Base-by-base conservation (phyloP, 2,888 invertebrate genomes). In the Portevinia maculata region DNA sequence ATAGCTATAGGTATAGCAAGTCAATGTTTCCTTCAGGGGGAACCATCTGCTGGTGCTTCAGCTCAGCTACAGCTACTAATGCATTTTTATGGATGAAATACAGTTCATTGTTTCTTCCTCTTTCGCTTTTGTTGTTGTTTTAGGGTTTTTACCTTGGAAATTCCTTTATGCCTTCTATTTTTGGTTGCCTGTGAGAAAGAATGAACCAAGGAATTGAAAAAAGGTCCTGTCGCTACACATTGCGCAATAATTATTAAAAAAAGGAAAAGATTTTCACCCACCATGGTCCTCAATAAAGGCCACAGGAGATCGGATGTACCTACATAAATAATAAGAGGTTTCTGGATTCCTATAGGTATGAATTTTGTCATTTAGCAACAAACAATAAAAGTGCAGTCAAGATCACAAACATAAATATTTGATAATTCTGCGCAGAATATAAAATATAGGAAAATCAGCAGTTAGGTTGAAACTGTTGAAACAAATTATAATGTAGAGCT, bases 11-110 rank as follows among this genome's bases (percentile, higher is more conserved):
- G n/a, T n/a, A n/a, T n/a, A n/a, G n/a, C n/a, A n/a, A n/a, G n/a
- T n/a, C n/a, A n/a, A n/a, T n/a, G n/a, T 21, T 30, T 39, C n/a
- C 8, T 30, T 7, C 44, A 62, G 19, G 44, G 59, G 30, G 48
- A 57, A 57, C 39, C 74, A 67, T 74, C 62, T 74, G 79, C 62
- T 15, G 32, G 19, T 60, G n/a, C n/a, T n/a, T n/a, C n/a, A n/a
- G n/a, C n/a, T n/a, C n/a, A n/a, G n/a, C n/a, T n/a, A n/a, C n/a
- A n/a, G 39, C 8, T 39, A 32, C 8, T 39, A 67, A 79, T 74
- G 74, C 79, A 74, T 44, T 57, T 69, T 75, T 64, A 15, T 60
- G 48, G 19, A 74, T 11, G n/a, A 41, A 48, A 32, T 79, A 53
- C 39, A 53, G 17, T 62, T 60, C 21, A 21, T 57, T 15, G 37